These are phyloP conservation scores for Lutraria lutraria DNA, from an alignment of 2,888 invertebrate genomes.

Conservation along the genomic window DNA sequence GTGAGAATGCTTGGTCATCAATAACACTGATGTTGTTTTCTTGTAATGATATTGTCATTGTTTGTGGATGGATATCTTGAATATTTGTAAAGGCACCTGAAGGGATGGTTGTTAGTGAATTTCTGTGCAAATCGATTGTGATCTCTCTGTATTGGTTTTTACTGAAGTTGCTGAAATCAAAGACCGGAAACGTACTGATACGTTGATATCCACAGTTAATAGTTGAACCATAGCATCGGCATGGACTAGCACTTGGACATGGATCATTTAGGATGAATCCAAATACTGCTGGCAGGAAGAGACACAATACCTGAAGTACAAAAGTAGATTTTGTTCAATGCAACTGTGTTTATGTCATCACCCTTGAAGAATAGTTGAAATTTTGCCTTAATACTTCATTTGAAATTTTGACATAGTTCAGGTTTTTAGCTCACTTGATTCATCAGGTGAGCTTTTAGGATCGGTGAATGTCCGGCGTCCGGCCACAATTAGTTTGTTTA, in stretches of 20 bases:
- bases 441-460: too few relatives aligned
- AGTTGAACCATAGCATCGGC: constrained; percentile 31
- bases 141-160: constrained; percentile 26
- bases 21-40: constrained; percentile 24
- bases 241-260: constrained; percentile 24
- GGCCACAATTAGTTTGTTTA: too few relatives aligned
- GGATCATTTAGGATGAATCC: constrained; percentile 36
- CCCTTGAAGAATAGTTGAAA: too few relatives aligned
- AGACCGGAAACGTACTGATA: constrained; percentile 24
- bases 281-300: neutral
- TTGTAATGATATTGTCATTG: neutral
- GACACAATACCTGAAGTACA: neutral
- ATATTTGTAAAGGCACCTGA: constrained; percentile 27
- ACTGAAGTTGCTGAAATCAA: constrained; percentile 23
- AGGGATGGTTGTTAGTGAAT: constrained; percentile 12
- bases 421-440: too few relatives aligned
- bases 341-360: too few relatives aligned
- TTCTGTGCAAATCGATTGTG: constrained; percentile 10
- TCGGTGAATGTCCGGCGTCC: too few relatives aligned
- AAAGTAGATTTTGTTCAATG: neutral
- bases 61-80: neutral
- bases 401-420: too few relatives aligned
- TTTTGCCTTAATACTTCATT: too few relatives aligned
- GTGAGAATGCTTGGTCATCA: constrained; percentile 22
- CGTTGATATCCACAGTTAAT: constrained; percentile 30